Percentiles rank a stretch among this genome's conserved stretches.
Conservation (phyloP, 2,113 vertebrate species). For the Mionectes macconnelli region DNA sequence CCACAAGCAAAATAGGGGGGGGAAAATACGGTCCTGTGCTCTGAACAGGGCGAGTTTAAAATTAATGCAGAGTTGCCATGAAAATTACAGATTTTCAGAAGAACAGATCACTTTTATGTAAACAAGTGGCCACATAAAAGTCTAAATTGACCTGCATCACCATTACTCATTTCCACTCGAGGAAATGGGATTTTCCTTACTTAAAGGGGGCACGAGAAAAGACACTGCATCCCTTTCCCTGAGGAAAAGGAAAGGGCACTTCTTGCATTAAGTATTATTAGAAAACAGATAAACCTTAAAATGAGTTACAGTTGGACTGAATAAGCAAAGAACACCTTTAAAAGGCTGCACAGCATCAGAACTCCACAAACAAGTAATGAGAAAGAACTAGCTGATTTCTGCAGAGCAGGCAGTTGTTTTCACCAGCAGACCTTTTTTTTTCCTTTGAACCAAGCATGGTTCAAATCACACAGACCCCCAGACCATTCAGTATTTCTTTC, state of each 20-base stretch:
- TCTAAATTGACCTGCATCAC: not conserved
- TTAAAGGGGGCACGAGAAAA: not conserved
- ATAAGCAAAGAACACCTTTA: not conserved
- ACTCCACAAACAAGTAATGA: not conserved
- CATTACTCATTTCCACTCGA: slow-evolving; percentile 25
- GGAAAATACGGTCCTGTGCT: not conserved
- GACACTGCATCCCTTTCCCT: not conserved
- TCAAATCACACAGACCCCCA: not conserved
- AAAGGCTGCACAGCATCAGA: not conserved
- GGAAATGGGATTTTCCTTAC: slow-evolving; percentile 32
- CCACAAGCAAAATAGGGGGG: not conserved
- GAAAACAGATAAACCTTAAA: not conserved
- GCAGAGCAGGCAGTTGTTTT: not conserved
- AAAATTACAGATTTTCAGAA: slow-evolving; percentile 1
- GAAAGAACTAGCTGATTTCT: not conserved
- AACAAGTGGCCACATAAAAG: not conserved
- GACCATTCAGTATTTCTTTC: not conserved
- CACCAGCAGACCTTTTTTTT: not conserved
- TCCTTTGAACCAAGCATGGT: not conserved
- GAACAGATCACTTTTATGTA: not conserved
- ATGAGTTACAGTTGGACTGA: not conserved
- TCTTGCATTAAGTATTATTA: not conserved
- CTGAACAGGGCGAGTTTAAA: not conserved
- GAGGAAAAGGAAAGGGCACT: not conserved
- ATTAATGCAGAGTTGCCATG: not conserved